Evolutionary conservation across 2,888 invertebrate species (phyloP).

Genomic region (Epirrita christyi): DNA sequence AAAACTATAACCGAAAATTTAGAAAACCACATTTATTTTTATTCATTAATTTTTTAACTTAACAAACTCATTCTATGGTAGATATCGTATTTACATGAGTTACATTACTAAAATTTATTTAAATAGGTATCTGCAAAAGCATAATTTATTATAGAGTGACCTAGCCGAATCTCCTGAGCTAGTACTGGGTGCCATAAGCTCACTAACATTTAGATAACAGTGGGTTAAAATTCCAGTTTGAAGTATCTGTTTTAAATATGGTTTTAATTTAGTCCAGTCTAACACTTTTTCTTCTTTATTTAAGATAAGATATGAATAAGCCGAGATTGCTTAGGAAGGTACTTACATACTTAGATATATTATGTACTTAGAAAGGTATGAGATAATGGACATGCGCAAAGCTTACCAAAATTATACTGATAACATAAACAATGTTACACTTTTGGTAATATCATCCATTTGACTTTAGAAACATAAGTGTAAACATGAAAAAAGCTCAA

Average conservation of each 20-base stretch:
- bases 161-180: slow-evolving; percentile 1
- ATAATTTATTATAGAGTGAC: background rate
- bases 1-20: too few species aligned
- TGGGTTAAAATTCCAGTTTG: slow-evolving; percentile 26
- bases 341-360: background rate
- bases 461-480: background rate
- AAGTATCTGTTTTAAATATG: slow-evolving; percentile 24
- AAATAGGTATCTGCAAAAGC: background rate
- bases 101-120: too few species aligned
- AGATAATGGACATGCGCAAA: slow-evolving; percentile 36
- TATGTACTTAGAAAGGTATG: slow-evolving; percentile 10
- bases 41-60: too few species aligned
- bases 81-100: too few species aligned
- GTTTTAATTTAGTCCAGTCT: slow-evolving; percentile 28
- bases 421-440: slow-evolving; percentile 10
- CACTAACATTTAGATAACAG: slow-evolving; percentile 25
- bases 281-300: slow-evolving; percentile 24
- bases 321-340: slow-evolving; percentile 6
- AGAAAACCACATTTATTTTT: too few species aligned
- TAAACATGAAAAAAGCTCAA: background rate
- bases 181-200: slow-evolving; percentile 20
- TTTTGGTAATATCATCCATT: background rate
- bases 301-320: slow-evolving; percentile 21
- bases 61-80: too few species aligned
- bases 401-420: slow-evolving; percentile 23